Percentiles rank a stretch among this genome's conserved stretches.
Conservation (phyloP, 2,113 vertebrate species). For the Poeciliopsis occidentalis region DNA sequence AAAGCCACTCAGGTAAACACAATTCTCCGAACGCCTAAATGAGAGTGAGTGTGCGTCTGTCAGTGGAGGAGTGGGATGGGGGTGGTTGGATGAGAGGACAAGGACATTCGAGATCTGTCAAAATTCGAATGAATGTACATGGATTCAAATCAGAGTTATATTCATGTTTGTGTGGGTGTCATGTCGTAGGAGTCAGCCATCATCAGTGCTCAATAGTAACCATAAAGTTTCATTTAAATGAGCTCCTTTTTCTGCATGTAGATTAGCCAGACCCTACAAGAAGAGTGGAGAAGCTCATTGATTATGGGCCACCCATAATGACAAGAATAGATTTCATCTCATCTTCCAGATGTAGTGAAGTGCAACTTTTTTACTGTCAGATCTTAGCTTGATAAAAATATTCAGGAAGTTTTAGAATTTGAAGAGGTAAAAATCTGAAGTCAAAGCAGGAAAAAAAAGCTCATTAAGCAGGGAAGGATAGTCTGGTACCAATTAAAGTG, state of each 20-base stretch:
- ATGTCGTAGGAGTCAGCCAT: neutral
- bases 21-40: neutral
- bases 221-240: neutral
- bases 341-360: neutral
- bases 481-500: neutral
- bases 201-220: neutral
- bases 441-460: neutral
- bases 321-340: neutral
- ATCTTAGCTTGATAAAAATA: neutral
- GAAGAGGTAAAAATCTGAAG: neutral
- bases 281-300: neutral
- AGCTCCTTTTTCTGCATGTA: neutral
- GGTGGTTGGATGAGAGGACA: neutral
- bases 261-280: neutral
- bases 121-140: neutral
- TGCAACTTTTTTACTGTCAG: neutral
- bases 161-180: neutral
- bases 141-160: neutral
- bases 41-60: neutral
- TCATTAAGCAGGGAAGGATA: neutral
- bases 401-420: neutral
- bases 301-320: neutral
- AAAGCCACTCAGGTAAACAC: slow-evolving; percentile 23
- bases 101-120: neutral
- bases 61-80: neutral